These are phyloP conservation scores for Parnassius smintheus DNA, from an alignment of 2,888 invertebrate species.

Conservation along the genomic window DNA sequence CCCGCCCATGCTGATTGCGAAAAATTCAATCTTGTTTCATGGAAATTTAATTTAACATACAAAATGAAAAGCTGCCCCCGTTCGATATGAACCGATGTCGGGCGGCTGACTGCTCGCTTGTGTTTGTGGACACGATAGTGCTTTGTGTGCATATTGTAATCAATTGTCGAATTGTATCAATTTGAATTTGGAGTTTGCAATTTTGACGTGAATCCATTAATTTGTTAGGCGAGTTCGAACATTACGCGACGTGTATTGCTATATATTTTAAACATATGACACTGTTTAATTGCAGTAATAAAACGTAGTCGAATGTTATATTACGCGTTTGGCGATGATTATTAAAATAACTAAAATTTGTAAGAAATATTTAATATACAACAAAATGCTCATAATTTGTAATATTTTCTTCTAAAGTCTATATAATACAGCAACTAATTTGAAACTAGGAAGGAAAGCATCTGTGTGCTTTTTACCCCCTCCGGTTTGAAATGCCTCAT, in stretches of 20 bases:
- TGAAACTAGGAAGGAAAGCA: no score
- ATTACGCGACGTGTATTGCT: conserved; percentile 37
- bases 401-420: no score
- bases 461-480: no score
- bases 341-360: conserved; percentile 26
- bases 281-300: conserved; percentile 21
- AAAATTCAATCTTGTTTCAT: conserved; percentile 81
- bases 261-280: conserved; percentile 25
- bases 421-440: no score
- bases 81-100: conserved; percentile 76
- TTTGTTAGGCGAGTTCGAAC: conserved; percentile 56
- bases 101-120: conserved; percentile 71
- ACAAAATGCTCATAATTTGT: no score
- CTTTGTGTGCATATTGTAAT: conserved; percentile 78
- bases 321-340: conserved; percentile 28
- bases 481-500: no score
- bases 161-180: conserved; percentile 75
- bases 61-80: conserved; percentile 76
- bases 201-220: conserved; percentile 72
- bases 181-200: conserved; percentile 75
- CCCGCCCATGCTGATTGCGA: conserved; percentile 74
- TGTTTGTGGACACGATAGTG: conserved; percentile 72
- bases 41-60: conserved; percentile 81
- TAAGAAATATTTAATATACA: no score
- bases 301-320: conserved; percentile 11